phyloP scores from a whole-genome alignment of 2,888 invertebrate genomes.

The Geotrupes spiniger region DNA sequence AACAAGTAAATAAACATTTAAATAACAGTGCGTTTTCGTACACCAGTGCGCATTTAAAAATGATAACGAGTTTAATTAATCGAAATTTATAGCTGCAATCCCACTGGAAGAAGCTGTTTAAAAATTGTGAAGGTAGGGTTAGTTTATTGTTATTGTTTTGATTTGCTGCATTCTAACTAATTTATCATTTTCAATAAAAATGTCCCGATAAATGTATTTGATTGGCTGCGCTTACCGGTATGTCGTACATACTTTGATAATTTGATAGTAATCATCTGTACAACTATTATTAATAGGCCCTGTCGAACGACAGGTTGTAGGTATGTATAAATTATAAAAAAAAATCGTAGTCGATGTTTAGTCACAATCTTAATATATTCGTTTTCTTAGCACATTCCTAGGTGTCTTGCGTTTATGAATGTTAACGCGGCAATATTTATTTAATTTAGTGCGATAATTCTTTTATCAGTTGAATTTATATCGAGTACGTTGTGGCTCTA shows the following conservation, averaged over 20 bases:
- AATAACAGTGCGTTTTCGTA: not conserved
- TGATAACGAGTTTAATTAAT: constrained; percentile 14
- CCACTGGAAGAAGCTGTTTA: not conserved
- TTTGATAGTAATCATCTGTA: constrained; percentile 1
- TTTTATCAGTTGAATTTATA: too few relatives aligned
- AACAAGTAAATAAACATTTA: constrained; percentile 4
- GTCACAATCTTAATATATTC: too few relatives aligned
- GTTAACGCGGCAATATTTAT: too few relatives aligned
- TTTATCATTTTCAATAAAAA: too few relatives aligned
- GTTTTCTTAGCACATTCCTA: too few relatives aligned
- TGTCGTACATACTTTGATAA: too few relatives aligned
- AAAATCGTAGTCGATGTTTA: too few relatives aligned
- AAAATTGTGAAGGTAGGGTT: constrained; percentile 1
- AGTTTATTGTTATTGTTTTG: not conserved
- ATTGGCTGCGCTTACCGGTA: too few relatives aligned
- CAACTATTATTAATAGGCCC: not conserved
- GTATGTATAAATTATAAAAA: not conserved
- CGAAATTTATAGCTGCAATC: constrained; percentile 1
- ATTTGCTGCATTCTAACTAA: not conserved
- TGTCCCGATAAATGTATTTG: too few relatives aligned
- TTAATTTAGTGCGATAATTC: too few relatives aligned
- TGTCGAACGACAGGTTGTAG: not conserved
- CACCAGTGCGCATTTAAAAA: constrained; percentile 5
- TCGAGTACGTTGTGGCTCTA: too few relatives aligned
- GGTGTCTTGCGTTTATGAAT: too few relatives aligned